phyloP scores from a whole-genome alignment of 2,888 invertebrate species.

The Schizaphis graminum region DNA sequence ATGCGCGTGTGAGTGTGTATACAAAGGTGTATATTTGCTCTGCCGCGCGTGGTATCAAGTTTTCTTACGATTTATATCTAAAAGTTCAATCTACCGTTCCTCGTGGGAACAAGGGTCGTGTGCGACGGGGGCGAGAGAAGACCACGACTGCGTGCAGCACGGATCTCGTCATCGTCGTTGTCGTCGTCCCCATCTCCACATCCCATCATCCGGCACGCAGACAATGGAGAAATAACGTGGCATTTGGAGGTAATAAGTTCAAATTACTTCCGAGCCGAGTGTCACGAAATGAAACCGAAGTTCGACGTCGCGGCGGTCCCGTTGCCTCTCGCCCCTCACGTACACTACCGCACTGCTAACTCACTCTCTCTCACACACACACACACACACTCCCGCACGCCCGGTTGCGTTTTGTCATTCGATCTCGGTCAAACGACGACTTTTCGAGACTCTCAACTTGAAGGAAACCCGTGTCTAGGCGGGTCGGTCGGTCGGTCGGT shows the following conservation, averaged over 20 bases:
- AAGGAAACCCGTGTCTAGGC: not conserved
- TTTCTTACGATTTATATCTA: not conserved
- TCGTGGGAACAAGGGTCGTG: not conserved
- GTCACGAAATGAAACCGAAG: constrained; percentile 64
- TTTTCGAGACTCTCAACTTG: not conserved
- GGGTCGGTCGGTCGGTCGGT: not conserved
- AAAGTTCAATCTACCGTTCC: not conserved
- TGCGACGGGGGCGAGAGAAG: not conserved
- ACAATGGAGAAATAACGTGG: constrained; percentile 64
- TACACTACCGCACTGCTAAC: not conserved
- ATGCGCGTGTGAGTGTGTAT: not conserved
- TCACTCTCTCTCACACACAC: not conserved
- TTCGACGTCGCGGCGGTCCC: constrained; percentile 50
- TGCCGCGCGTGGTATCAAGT: not conserved
- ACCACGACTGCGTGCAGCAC: not conserved
- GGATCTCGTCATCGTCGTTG: not conserved
- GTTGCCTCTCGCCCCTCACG: not conserved
- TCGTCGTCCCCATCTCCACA: not conserved
- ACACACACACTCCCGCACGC: not conserved
- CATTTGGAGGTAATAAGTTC: constrained; percentile 64
- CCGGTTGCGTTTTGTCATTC: constrained; percentile 42
- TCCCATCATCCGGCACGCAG: not conserved
- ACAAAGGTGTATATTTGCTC: not conserved
- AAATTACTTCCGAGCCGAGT: constrained; percentile 64
- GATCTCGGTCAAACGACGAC: constrained; percentile 56